A percentile compares a stretch with the other conserved stretches of the same genome.
These are phyloP conservation scores for Hipparchia sbordonii DNA, from an alignment of 2,888 invertebrate species.

Conservation along the genomic window DNA sequence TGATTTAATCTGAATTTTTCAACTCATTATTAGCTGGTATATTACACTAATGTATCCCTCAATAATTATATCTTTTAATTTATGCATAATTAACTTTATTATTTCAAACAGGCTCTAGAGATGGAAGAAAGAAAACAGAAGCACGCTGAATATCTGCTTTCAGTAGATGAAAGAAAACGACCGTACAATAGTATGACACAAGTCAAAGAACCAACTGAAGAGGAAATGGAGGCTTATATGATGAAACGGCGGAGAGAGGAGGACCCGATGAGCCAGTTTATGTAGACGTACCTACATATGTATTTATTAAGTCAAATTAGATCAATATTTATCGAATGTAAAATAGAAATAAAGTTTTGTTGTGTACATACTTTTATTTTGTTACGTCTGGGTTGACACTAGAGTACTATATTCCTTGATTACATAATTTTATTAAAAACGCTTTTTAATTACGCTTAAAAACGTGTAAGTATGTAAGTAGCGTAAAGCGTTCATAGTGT, in stretches of 20 bases:
- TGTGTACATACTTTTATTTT: not conserved
- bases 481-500: too few species aligned
- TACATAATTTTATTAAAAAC: too few species aligned
- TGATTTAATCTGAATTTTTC: too few species aligned
- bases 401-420: too few species aligned
- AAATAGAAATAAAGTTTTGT: conserved; percentile 1
- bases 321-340: conserved; percentile 6
- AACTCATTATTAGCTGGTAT: too few species aligned
- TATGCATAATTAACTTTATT: not conserved
- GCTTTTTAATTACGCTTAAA: too few species aligned
- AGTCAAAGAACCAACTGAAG: conserved; percentile 92
- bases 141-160: conserved; percentile 85
- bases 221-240: conserved; percentile 96
- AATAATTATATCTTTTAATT: not conserved
- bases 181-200: conserved; percentile 96
- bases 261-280: conserved; percentile 96
- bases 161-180: conserved; percentile 94
- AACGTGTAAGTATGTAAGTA: too few species aligned
- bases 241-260: conserved; percentile 92
- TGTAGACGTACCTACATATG: conserved; percentile 49
- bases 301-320: not conserved
- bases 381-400: not conserved
- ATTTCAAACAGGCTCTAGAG: conserved; percentile 79
- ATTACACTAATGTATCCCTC: too few species aligned
- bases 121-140: conserved; percentile 84